A percentile compares a stretch with the other conserved stretches of the same genome.
phyloP scores from a whole-genome alignment of 1,140 invertebrate species.

The Idris sp. region DNA sequence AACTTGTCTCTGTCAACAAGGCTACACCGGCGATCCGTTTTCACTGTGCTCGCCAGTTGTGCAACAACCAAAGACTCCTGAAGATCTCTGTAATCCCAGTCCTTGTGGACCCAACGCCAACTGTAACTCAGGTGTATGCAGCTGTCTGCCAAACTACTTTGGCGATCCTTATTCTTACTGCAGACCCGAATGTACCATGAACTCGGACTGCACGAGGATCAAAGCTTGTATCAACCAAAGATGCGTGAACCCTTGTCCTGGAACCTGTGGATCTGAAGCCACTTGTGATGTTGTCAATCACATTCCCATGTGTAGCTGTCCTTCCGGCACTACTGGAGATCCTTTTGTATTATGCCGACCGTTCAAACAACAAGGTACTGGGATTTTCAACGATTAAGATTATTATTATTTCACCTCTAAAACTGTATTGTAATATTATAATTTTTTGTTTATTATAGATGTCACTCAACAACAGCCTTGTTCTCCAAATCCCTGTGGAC shows the following conservation, averaged over 20 bases:
- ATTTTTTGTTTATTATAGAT: conserved; percentile 35
- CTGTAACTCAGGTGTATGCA: conserved; percentile 86
- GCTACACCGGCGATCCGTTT: conserved; percentile 83
- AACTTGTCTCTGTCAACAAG: conserved; percentile 83
- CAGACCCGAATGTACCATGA: conserved; percentile 90
- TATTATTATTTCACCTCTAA: neutral
- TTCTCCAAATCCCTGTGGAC: conserved; percentile 79
- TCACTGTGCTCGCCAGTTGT: conserved; percentile 78
- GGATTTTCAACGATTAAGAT: neutral
- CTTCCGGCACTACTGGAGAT: conserved; percentile 85
- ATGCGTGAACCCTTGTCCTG: conserved; percentile 87
- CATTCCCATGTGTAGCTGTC: conserved; percentile 84
- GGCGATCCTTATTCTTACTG: conserved; percentile 84
- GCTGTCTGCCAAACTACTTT: conserved; percentile 85
- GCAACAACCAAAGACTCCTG: conserved; percentile 72
- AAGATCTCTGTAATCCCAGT: conserved; percentile 86
- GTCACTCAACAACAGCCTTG: conserved; percentile 74
- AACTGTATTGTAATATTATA: neutral
- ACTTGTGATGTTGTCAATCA: conserved; percentile 89
- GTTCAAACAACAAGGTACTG: conserved; percentile 62
- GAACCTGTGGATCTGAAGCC: conserved; percentile 85
- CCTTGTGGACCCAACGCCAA: conserved; percentile 88
- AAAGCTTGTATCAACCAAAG: conserved; percentile 87
- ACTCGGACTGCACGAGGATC: conserved; percentile 86
- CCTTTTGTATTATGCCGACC: conserved; percentile 85